These are phyloP conservation scores for Sphecodes monilicornis DNA, from an alignment of 2,888 invertebrate species.

Conservation along the genomic window DNA sequence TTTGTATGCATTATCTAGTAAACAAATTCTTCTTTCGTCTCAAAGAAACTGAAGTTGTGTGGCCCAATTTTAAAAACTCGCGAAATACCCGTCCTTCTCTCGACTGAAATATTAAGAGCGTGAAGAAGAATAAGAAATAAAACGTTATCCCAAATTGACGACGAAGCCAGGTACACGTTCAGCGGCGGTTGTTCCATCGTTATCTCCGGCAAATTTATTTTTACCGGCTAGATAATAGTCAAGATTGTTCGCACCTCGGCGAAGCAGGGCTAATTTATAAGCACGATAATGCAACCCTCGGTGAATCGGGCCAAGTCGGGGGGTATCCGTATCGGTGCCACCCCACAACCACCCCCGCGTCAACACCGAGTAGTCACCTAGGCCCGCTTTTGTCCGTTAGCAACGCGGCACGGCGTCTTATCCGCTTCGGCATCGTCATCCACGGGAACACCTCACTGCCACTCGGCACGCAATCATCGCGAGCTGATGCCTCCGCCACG, in stretches of 20 bases:
- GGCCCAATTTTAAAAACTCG: no score
- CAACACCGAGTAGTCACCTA: conserved; percentile 62
- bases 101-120: background rate
- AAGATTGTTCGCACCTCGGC: conserved; percentile 30
- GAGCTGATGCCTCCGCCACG: conserved; percentile 72
- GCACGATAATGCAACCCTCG: conserved; percentile 53
- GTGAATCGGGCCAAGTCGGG: conserved; percentile 54
- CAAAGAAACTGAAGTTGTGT: no score
- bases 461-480: conserved; percentile 82
- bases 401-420: conserved; percentile 26
- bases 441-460: conserved; percentile 77
- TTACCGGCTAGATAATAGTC: conserved; percentile 13
- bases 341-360: conserved; percentile 75
- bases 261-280: conserved; percentile 30
- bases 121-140: background rate
- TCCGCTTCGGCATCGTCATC: conserved; percentile 68
- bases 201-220: conserved; percentile 14
- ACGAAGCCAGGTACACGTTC: background rate
- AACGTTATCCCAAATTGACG: background rate
- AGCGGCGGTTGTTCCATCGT: background rate
- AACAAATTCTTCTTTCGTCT: no score
- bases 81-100: no score
- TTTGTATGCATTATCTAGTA: no score
- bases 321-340: conserved; percentile 73
- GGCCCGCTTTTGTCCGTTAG: conserved; percentile 43